These are phyloP conservation scores for Tetramorium parvispinum DNA, from an alignment of 1,140 invertebrate species.

Conservation along the genomic window DNA sequence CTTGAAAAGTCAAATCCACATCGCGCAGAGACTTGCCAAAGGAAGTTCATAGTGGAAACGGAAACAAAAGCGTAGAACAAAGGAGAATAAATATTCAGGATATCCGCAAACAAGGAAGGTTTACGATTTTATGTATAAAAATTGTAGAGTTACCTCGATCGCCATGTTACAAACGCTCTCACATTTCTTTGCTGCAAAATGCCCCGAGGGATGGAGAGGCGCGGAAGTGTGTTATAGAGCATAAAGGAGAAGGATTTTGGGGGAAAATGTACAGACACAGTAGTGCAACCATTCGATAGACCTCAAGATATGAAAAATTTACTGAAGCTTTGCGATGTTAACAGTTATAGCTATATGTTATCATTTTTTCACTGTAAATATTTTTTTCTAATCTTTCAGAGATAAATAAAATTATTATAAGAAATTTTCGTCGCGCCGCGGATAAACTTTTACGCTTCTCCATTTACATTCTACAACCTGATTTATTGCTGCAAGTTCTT, in stretches of 20 bases:
- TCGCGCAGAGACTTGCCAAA: slow-evolving; percentile 49
- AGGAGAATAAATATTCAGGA: slow-evolving; percentile 61
- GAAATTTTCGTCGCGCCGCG: slow-evolving; percentile 6
- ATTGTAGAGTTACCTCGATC: slow-evolving; percentile 61
- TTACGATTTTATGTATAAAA: slow-evolving; percentile 62
- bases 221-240: slow-evolving; percentile 49
- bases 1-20: slow-evolving; percentile 61
- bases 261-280: slow-evolving; percentile 42
- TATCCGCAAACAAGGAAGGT: slow-evolving; percentile 58
- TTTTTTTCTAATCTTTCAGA: background rate
- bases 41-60: slow-evolving; percentile 41
- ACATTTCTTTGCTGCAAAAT: slow-evolving; percentile 52
- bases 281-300: slow-evolving; percentile 39
- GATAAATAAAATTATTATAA: background rate
- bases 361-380: background rate
- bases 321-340: background rate
- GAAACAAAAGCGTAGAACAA: slow-evolving; percentile 59
- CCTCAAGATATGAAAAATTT: slow-evolving; percentile 49
- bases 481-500: slow-evolving; percentile 51
- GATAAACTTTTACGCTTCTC: slow-evolving; percentile 12
- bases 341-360: background rate
- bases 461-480: slow-evolving; percentile 34
- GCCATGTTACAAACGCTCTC: slow-evolving; percentile 59
- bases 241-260: slow-evolving; percentile 27
- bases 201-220: slow-evolving; percentile 40